A percentile compares a stretch with the other conserved stretches of the same genome.
Evolutionary conservation across 2,888 invertebrate genomes (phyloP).

Genomic region (Camptogramma bilineatum): DNA sequence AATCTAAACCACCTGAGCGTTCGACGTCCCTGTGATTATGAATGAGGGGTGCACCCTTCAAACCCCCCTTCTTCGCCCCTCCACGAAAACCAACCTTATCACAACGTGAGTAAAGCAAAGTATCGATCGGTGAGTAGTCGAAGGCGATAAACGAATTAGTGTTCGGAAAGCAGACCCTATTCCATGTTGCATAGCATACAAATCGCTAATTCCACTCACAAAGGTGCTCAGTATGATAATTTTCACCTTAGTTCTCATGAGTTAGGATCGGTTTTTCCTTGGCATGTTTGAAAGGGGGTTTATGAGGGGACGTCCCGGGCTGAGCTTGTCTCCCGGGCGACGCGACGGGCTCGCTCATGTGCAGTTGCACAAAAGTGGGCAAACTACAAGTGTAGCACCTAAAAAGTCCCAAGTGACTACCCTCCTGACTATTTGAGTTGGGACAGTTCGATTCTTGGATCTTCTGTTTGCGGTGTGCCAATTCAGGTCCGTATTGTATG

Average conservation of each 20-base stretch:
- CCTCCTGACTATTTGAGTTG: constrained; percentile 47
- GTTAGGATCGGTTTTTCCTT: constrained; percentile 49
- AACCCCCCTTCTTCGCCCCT: constrained; percentile 48
- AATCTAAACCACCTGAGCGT: constrained; percentile 82
- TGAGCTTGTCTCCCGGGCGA: constrained; percentile 78
- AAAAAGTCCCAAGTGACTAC: constrained; percentile 44
- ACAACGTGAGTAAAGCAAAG: constrained; percentile 37
- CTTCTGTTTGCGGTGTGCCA: not conserved
- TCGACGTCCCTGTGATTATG: constrained; percentile 79
- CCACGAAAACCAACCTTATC: constrained; percentile 20
- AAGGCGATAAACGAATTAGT: constrained; percentile 77
- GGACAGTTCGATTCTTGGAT: constrained; percentile 40
- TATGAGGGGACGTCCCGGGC: constrained; percentile 70
- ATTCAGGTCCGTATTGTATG: not conserved
- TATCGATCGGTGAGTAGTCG: constrained; percentile 43
- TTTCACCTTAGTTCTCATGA: constrained; percentile 39
- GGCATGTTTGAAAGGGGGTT: constrained; percentile 46
- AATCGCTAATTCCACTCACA: constrained; percentile 70
- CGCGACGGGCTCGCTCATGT: constrained; percentile 55
- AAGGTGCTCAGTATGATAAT: constrained; percentile 33
- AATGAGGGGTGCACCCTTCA: constrained; percentile 66
- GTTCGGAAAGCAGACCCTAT: constrained; percentile 79
- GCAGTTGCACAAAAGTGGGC: constrained; percentile 69
- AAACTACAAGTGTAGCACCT: constrained; percentile 59
- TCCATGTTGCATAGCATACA: constrained; percentile 75